These are phyloP conservation scores for Balearica regulorum DNA, from an alignment of 2,797 vertebrate species.

Conservation along the genomic window DNA sequence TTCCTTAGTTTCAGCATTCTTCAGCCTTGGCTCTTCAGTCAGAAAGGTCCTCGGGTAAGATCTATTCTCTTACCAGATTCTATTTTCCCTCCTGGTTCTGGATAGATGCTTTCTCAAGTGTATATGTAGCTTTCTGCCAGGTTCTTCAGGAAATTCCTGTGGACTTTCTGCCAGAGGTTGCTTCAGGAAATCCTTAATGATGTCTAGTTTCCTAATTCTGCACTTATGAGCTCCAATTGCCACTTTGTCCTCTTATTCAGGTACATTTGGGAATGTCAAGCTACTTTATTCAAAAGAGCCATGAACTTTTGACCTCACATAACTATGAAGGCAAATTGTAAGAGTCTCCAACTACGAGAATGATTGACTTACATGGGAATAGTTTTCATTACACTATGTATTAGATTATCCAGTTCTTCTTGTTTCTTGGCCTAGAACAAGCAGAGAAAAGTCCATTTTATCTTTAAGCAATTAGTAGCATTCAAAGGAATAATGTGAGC, in stretches of 20 bases:
- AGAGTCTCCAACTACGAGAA: background rate
- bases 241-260: background rate
- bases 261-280: background rate
- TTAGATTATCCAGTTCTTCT: background rate
- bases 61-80: background rate
- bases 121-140: background rate
- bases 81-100: background rate
- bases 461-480: background rate
- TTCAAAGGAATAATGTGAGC: background rate
- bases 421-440: background rate
- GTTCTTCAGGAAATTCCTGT: conserved; percentile 20
- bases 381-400: background rate
- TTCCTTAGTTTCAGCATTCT: background rate
- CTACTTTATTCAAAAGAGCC: background rate
- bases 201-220: conserved; percentile 41
- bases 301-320: background rate
- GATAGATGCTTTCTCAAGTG: background rate
- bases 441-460: background rate
- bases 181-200: conserved; percentile 56
- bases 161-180: background rate
- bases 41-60: background rate
- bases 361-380: background rate
- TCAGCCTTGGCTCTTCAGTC: background rate
- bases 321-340: background rate
- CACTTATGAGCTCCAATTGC: background rate